Evolutionary conservation across 2,888 invertebrate genomes (phyloP).

Genomic region (Volucella zonaria): DNA sequence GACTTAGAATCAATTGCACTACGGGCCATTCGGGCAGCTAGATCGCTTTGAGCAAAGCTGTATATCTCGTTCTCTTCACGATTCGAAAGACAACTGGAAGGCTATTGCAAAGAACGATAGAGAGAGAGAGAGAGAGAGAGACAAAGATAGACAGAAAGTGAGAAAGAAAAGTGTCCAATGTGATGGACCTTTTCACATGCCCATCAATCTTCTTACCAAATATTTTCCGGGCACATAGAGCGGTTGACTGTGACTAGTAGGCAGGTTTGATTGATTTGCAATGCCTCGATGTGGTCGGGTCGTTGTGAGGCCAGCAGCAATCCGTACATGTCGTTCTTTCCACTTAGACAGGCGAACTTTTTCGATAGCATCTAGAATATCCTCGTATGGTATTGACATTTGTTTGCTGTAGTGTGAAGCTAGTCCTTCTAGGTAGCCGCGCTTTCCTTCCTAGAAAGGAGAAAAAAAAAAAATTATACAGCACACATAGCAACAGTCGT

Average conservation of each 20-base stretch:
- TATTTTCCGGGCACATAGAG: conserved; percentile 96
- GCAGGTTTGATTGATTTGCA: conserved; percentile 85
- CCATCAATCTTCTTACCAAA: conserved; percentile 86
- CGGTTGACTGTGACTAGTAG: conserved; percentile 92
- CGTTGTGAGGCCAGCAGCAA: conserved; percentile 81
- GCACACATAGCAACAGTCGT: conserved; percentile 67
- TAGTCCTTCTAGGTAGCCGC: conserved; percentile 92
- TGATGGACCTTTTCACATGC: conserved; percentile 39
- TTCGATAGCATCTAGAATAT: conserved; percentile 92
- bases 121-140: background rate
- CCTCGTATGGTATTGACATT: conserved; percentile 93
- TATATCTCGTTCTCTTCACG: conserved; percentile 96
- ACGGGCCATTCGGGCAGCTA: conserved; percentile 89
- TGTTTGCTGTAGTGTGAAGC: conserved; percentile 94
- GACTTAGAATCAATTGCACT: conserved; percentile 84
- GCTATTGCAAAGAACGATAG: conserved; percentile 83
- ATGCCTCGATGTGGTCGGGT: conserved; percentile 80
- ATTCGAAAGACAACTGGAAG: conserved; percentile 94
- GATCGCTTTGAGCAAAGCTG: conserved; percentile 93
- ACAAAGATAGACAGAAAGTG: conserved; percentile 3
- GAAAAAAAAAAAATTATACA: conserved; percentile 57
- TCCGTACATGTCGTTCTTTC: conserved; percentile 83
- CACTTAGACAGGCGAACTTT: conserved; percentile 87
- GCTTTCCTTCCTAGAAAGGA: conserved; percentile 88
- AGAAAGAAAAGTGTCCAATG: conserved; percentile 17